These are phyloP conservation scores for Bryconaethiops microstoma DNA, from an alignment of 2,797 vertebrate genomes.

Conservation along the genomic window DNA sequence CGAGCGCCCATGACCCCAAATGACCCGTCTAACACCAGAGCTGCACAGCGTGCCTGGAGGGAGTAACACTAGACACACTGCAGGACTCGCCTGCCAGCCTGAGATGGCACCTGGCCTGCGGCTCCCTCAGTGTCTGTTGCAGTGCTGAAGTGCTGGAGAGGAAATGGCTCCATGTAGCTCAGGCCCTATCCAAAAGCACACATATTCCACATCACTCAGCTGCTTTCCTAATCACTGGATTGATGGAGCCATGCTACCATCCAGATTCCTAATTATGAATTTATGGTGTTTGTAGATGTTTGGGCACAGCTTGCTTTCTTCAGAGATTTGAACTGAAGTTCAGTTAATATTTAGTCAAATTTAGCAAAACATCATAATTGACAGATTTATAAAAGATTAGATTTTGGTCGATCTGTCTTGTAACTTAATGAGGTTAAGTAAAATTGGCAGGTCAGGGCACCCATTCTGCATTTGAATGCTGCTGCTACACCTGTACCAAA, in stretches of 20 bases:
- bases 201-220: not conserved
- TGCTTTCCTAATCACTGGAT: not conserved
- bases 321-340: no score
- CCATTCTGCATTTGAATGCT: no score
- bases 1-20: slow-evolving; percentile 70
- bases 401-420: no score
- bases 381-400: no score
- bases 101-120: slow-evolving; percentile 71
- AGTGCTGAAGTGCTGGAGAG: slow-evolving; percentile 1
- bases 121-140: slow-evolving; percentile 61
- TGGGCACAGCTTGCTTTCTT: no score
- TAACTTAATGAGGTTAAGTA: no score
- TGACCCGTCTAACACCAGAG: slow-evolving; percentile 70
- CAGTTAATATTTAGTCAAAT: no score
- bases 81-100: slow-evolving; percentile 68
- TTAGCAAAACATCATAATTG: no score
- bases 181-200: slow-evolving; percentile 1
- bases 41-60: slow-evolving; percentile 71
- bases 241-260: no score
- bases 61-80: slow-evolving; percentile 78
- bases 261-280: not conserved
- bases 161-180: not conserved
- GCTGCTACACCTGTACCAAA: no score
- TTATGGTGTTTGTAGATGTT: no score
- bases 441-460: no score